These are phyloP conservation scores for Glossophaga mutica DNA, from an alignment of 2,797 vertebrate species.

Conservation along the genomic window DNA sequence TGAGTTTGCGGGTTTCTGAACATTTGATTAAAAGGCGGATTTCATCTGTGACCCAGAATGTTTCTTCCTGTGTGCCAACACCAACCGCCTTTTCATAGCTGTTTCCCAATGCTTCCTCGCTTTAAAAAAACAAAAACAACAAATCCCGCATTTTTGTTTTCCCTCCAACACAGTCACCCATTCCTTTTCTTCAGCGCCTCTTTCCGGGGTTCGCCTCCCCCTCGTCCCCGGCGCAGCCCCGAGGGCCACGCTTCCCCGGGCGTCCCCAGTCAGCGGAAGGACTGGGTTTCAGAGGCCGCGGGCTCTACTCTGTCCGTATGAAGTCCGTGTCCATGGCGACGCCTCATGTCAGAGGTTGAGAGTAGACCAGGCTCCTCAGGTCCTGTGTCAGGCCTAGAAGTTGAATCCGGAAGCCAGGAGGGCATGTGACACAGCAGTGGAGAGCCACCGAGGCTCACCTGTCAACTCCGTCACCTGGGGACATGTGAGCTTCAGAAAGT, in stretches of 20 bases:
- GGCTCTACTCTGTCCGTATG: not conserved
- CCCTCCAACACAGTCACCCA: not conserved
- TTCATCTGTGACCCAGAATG: not conserved
- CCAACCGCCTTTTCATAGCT: not conserved
- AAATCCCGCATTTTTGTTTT: not conserved
- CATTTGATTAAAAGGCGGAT: not conserved
- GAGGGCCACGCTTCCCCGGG: not conserved
- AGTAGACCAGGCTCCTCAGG: rapidly evolving
- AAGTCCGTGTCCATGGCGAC: not conserved
- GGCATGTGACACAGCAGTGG: not conserved
- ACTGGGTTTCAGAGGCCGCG: too few relatives aligned
- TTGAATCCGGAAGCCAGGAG: not conserved
- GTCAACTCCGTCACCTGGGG: not conserved
- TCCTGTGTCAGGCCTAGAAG: rapidly evolving
- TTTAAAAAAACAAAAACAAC: not conserved
- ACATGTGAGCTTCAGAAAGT: not conserved
- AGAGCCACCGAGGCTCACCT: not conserved
- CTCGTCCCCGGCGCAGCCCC: not conserved
- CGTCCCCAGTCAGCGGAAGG: not conserved
- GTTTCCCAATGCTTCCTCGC: not conserved
- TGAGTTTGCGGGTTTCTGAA: not conserved
- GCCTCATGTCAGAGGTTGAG: not conserved
- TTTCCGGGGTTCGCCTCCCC: not conserved
- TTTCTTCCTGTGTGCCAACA: not conserved
- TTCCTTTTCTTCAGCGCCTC: not conserved